These are phyloP conservation scores for Aradophagus sp. DNA, from an alignment of 1,140 invertebrate species.

Conservation along the genomic window DNA sequence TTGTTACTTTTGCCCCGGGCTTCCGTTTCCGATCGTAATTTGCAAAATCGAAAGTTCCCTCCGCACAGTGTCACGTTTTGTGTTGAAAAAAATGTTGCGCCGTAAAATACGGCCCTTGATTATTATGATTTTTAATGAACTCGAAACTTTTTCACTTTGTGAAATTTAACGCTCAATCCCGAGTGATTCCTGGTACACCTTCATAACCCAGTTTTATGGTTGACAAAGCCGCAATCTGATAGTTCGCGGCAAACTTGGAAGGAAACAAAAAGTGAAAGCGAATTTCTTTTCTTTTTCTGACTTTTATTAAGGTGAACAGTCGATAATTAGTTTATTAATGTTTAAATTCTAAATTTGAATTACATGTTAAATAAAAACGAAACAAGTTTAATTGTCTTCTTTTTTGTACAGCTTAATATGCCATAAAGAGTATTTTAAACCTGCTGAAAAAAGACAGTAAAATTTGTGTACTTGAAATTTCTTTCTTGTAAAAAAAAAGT, in stretches of 20 bases:
- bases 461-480: too few species aligned
- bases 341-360: too few species aligned
- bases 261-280: too few species aligned
- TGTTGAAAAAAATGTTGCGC: conserved; percentile 21
- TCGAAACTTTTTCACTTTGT: conserved; percentile 35
- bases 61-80: conserved; percentile 14
- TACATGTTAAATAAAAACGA: too few species aligned
- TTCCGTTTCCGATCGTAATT: conserved; percentile 26
- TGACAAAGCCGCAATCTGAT: conserved; percentile 12
- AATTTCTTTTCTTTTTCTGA: too few species aligned
- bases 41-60: conserved; percentile 28
- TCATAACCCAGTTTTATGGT: conserved; percentile 33
- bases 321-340: too few species aligned
- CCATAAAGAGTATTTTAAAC: too few species aligned
- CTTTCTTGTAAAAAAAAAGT: too few species aligned
- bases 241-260: conserved; percentile 11
- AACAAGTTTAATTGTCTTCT: too few species aligned
- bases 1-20: conserved; percentile 6
- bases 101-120: conserved; percentile 18
- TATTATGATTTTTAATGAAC: conserved; percentile 40
- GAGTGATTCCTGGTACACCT: conserved; percentile 14
- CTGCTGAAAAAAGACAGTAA: too few species aligned
- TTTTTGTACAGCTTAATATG: too few species aligned
- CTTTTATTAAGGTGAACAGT: too few species aligned
- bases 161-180: conserved; percentile 35